Evolutionary conservation across 2,888 invertebrate species (phyloP).

Genomic region (Eupithecia subfuscata): DNA sequence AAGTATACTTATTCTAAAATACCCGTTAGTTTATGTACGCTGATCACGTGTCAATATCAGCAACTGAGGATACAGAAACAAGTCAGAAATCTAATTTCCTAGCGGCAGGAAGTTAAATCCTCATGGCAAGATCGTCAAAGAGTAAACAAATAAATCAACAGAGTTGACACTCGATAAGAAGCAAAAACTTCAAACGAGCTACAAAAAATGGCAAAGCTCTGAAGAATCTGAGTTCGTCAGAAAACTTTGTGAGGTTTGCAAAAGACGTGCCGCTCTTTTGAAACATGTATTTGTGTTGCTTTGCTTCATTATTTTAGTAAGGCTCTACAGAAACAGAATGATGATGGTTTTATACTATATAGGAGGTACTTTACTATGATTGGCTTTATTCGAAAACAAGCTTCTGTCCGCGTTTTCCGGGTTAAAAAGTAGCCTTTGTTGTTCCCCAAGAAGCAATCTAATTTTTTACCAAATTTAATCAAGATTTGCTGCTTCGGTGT

Average conservation of each 20-base stretch:
- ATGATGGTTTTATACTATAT: neutral
- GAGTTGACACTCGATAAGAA: constrained; percentile 34
- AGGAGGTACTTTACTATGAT: neutral
- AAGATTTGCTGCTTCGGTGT: neutral
- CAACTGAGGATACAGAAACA: constrained; percentile 9
- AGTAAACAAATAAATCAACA: constrained; percentile 42
- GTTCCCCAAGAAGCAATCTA: neutral
- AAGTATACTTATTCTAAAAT: no score
- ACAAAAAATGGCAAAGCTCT: constrained; percentile 54
- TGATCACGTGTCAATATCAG: neutral
- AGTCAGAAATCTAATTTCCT: constrained; percentile 20
- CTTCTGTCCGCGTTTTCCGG: neutral
- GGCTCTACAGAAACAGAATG: neutral
- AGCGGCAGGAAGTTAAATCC: constrained; percentile 13
- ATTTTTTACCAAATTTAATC: neutral
- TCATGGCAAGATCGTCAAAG: constrained; percentile 32
- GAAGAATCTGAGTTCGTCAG: constrained; percentile 57
- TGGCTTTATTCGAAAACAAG: neutral
- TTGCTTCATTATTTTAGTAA: neutral
- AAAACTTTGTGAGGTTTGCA: constrained; percentile 61
- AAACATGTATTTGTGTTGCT: neutral
- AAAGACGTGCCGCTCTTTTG: constrained; percentile 28
- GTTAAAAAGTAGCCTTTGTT: neutral
- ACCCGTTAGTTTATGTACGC: no score
- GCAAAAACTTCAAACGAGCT: constrained; percentile 46